Base-by-base conservation (phyloP, 2,113 vertebrate genomes). In the Epinephelus lanceolatus region DNA sequence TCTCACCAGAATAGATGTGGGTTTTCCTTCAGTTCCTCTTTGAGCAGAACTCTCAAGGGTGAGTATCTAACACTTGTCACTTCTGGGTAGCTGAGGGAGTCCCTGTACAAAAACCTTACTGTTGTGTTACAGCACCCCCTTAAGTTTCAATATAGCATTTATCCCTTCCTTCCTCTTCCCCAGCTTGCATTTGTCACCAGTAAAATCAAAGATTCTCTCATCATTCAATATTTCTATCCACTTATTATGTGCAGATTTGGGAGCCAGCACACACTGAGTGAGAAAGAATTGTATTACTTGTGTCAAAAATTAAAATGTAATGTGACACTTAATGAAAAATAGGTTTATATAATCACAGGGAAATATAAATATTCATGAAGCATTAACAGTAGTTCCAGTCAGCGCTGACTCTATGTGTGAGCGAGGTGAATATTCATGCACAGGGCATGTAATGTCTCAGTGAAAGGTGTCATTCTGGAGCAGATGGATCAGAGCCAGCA, bases 381-480 rank as follows among this genome's bases (percentile, higher is more conserved):
- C 25, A 61, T 18, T 27, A 12, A 45, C 37, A 71, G 25, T 5
- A 6, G 18, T 27, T 42, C n/a, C 53, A 70, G 30, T 37, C 10
- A 42, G 52, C 51, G 9, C 30, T 23, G 51, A 42, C 19, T 18
- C 11, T 3, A 13, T 57, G 53, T 57, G 14, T 19, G 70, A 42
- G 53, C 4, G 42, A 67, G 18, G 21, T 37, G 4, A 53, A 68
- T 37, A 19, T 57, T 40, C 9, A 15, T 51, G 37, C 11, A 15
- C 33, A 19, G 21, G 15, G 18, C 37, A 8, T 25, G 63, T 45
- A 40, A 85, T 30, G 27, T 81, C 25, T 76, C 49, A 56, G 60
- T 86, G 75, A 80, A 68, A 70, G 78, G 57, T 75, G 57, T 73
- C 42, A 77, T 80, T 80, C 67, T 81, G 73, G 18, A 74, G 69